Evolutionary conservation across 2,797 vertebrate species (phyloP), one percentile per base, ranked within the genome.

Genomic region (Knipowitschia caucasica): DNA sequence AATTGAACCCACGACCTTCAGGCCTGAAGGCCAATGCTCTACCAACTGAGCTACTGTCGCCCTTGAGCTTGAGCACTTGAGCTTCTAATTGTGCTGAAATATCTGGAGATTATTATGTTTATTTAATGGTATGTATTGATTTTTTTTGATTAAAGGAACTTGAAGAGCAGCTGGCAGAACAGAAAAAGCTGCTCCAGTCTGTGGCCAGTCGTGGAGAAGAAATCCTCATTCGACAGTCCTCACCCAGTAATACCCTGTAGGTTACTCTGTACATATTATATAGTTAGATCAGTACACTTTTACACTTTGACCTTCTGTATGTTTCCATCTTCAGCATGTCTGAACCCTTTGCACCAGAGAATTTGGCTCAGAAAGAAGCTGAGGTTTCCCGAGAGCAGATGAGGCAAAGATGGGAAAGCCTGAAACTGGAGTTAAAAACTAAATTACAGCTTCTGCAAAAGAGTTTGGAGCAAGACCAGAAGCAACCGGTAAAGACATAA

Each of bases 141-240:
- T 50, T 9, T 17, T 53, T 52, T 20, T 74, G 25, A 2, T 56
- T 15, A 49, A 61, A 99, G 96, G 96, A 99, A 49, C 78, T 98
- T 40, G 95, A 98, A 45, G 91, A 94, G 66, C 93, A 98, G 67
- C 82, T 99, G 0, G 91, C 91, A 0, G 93, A 98, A 56, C 96
- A 99, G 84, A 98, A 97, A 77, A 95, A 89, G 68, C 84, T 99
- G 23, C 92, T 99, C 36, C 92, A 93, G 53, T 98, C 90, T 0
- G 94, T 99, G 4, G 95, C 95, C 0, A 94, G 88, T 76, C 90
- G 89, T 66, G 96, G 96, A 68, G 96, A 94, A 69, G 93, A 96
- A 83, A 95, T 99, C 33, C 89, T 97, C 21, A 95, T 89, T 6
- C 93, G 94, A 43, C 92, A 95, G 54, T 79, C 92, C 3, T 84